Base-by-base conservation (phyloP, 2,797 vertebrate species). In the Manis crassicaudata region DNA sequence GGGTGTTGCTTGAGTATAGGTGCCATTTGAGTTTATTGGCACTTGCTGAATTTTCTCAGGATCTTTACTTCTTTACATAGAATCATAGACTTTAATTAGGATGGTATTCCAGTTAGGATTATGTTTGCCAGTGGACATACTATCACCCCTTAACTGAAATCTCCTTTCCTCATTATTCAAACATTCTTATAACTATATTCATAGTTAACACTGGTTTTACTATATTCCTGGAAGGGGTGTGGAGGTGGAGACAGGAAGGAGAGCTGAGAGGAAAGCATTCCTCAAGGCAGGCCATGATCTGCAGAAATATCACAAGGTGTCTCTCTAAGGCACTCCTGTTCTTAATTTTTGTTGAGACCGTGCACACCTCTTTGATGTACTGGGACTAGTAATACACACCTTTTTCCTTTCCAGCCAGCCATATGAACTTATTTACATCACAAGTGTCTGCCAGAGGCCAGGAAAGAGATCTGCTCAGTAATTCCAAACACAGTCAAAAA, bases 391-490 rank as follows among this genome's bases (percentile, higher is more conserved):
- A 98, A 98, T 92, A 97, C 96, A 98, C 97, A 98, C 97, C 95
- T 98, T 98, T 98, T 97, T 97, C 92, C 93, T 98, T 93, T 97
- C 96, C 88, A 95, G 97, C 92, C 95, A 97, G 96, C 96, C 97
- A 98, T 97, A 97, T 97, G 98, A 97, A 98, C 97, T 96, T 98
- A 98, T 98, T 98, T 98, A 98, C 97, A 98, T 98, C 96, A 87
- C 96, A 97, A 96, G 92, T 97, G 97, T 98, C 97, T 97, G 97
- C 97, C 98, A 97, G 97, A 98, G 97, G 97, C 97, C 97, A 98
- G 98, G 98, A 98, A 97, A 97, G 93, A 98, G 98, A 98, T 98
- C 97, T 96, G 95, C 97, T 97, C 93, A 97, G 95, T 97, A 97
- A 98, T 98, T 98, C 97, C 97, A 98, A 98, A 98, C 97, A 97